A percentile compares a stretch with the other conserved stretches of the same genome.
Evolutionary conservation across 2,888 invertebrate genomes (phyloP).

Genomic region (Galeruca laticollis): DNA sequence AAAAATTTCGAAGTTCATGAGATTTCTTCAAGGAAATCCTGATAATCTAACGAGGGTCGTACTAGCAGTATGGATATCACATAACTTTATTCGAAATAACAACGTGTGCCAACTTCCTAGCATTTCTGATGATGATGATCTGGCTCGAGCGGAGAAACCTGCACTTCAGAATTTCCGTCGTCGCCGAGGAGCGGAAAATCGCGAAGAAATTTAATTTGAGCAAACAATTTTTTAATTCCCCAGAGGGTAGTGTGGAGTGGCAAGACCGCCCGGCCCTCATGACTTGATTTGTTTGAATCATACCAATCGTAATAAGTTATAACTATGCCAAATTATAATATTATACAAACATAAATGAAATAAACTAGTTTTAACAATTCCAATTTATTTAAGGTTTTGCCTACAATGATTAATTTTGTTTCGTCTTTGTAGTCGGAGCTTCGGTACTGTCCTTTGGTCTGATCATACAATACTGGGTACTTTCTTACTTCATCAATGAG

Average conservation of each 20-base stretch:
- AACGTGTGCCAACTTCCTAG: background rate
- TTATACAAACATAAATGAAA: no score
- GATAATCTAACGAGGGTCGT: conserved; percentile 25
- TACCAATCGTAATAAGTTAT: no score
- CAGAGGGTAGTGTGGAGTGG: conserved; percentile 26
- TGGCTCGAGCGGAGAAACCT: conserved; percentile 2
- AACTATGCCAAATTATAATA: no score
- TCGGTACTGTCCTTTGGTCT: conserved; percentile 21
- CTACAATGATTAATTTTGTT: no score
- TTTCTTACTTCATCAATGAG: conserved; percentile 23
- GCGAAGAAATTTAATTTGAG: conserved; percentile 24
- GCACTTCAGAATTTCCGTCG: conserved; percentile 21
- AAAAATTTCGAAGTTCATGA: conserved; percentile 50
- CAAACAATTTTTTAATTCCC: conserved; percentile 27
- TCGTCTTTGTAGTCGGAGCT: conserved; percentile 26
- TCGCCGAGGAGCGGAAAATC: conserved; percentile 18
- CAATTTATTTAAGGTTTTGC: no score
- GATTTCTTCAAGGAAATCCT: conserved; percentile 42
- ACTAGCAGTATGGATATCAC: conserved; percentile 37
- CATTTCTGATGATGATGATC: background rate
- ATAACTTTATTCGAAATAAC: conserved; percentile 44
- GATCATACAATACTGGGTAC: conserved; percentile 18
- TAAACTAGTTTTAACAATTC: no score
- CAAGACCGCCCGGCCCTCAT: conserved; percentile 20
- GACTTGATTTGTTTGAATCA: conserved; percentile 23